Base-by-base conservation (phyloP, 2,113 vertebrate genomes). In the Struthio camelus region DNA sequence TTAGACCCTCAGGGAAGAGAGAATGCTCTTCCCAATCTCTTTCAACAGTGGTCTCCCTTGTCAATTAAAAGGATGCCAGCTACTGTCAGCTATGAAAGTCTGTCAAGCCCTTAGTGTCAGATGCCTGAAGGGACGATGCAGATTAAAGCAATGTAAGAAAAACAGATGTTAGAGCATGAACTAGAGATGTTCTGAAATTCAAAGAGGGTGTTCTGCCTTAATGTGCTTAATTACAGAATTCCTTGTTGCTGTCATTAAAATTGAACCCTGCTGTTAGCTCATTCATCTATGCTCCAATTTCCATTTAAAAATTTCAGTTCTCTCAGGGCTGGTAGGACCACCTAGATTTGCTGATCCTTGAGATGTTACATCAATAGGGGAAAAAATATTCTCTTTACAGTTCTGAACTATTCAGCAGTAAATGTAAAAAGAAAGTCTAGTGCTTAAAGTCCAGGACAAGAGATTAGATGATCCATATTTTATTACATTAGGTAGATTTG, bases 181-280 rank as follows among this genome's bases (percentile, higher is more conserved):
- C 71, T 80, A 88, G 93, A 95, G 89, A 94, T 91, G 79, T 93
- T 95, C 92, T 90, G 96, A 94, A 97, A 97, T 94, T 97, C 96
- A 97, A 93, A 95, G 95, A 96, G 89, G 67, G 76, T 94, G 58
- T 94, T 95, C 91, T 91, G 93, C 95, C 96, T 97, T 97, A 96
- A 97, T 96, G 93, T 93, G 75, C 87, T 97, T 96, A 95, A 95
- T 97, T 97, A 93, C 91, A 95, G 87, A 93, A 96, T 86, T 97
- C 71, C 87, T 97, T 85, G 73, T 94, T 95, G 93, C 95, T 93
- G 85, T 95, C 97, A 97, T 97, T 97, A 97, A 93, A 95, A 96
- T 64, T 87, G 96, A 97, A 95, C 91, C 95, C 96, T 91, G 89
- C 93, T 97, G 96, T 92, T 92, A 94, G 65, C 79, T 96, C 81